Conservation (phyloP, 2,888 invertebrate genomes). For the Theodoxus fluviatilis region DNA sequence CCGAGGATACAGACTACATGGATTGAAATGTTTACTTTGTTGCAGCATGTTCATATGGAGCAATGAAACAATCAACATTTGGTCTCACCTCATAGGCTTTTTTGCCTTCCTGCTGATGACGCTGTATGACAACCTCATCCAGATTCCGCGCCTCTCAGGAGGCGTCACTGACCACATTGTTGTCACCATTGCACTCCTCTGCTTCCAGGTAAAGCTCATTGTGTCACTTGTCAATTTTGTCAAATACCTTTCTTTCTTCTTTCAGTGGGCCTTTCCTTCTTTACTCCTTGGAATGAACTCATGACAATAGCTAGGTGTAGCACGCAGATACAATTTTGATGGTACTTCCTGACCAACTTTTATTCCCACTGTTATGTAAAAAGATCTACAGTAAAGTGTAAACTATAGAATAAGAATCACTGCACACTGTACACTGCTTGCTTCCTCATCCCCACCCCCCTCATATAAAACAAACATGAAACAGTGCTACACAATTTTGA, state of each 20-base stretch:
- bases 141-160: slow-evolving; percentile 75
- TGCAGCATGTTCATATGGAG: slow-evolving; percentile 93
- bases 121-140: slow-evolving; percentile 76
- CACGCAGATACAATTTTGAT: too few relatives aligned
- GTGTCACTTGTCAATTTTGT: neutral
- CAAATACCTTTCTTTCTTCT: neutral
- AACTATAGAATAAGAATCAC: too few relatives aligned
- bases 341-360: too few relatives aligned
- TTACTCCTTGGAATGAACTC: too few relatives aligned
- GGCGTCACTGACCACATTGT: slow-evolving; percentile 84
- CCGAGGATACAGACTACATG: neutral
- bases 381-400: too few relatives aligned
- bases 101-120: slow-evolving; percentile 80
- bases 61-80: slow-evolving; percentile 96
- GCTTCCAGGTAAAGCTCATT: slow-evolving; percentile 77
- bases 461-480: too few relatives aligned
- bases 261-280: neutral
- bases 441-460: too few relatives aligned
- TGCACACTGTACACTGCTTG: too few relatives aligned
- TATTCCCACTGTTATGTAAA: too few relatives aligned
- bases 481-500: too few relatives aligned
- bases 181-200: slow-evolving; percentile 81
- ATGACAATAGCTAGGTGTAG: too few relatives aligned
- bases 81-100: slow-evolving; percentile 82
- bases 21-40: slow-evolving; percentile 37